Evolutionary conservation across 2,113 vertebrate genomes (phyloP).

Genomic region (Acanthisitta chloris): DNA sequence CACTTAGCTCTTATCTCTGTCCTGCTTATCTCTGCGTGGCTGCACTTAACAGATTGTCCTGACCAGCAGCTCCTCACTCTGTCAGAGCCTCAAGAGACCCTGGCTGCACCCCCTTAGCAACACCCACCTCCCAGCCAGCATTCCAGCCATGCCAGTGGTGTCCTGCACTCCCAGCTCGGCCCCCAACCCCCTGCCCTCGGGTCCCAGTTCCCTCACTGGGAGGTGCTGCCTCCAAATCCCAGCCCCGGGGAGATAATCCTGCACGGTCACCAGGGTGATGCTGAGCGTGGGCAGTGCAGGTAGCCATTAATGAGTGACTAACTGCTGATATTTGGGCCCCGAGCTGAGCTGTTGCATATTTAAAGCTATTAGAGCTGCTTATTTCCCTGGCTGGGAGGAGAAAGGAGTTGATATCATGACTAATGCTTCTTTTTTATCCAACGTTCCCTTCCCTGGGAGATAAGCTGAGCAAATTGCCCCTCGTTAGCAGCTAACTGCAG

Average conservation of each 20-base stretch:
- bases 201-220: not conserved
- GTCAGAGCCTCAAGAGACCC: not conserved
- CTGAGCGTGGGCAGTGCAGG: not conserved
- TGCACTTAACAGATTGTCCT: not conserved
- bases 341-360: slow-evolving; percentile 39
- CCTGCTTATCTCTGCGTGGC: slow-evolving; percentile 24
- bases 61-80: not conserved
- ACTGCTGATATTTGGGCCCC: slow-evolving; percentile 43
- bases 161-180: not conserved
- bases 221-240: not conserved
- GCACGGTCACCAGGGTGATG: not conserved
- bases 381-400: slow-evolving; percentile 38
- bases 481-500: not conserved
- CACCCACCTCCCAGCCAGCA: not conserved
- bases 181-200: not conserved
- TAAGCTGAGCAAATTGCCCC: slow-evolving; percentile 33
- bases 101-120: not conserved
- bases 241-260: not conserved
- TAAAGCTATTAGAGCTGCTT: slow-evolving; percentile 26
- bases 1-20: slow-evolving; percentile 45
- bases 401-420: slow-evolving; percentile 18
- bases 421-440: slow-evolving; percentile 49
- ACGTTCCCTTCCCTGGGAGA: not conserved
- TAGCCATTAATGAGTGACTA: slow-evolving; percentile 54
- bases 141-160: not conserved